Evolutionary conservation across 1,140 invertebrate species (phyloP).

Genomic region (Ylistrum balloti): DNA sequence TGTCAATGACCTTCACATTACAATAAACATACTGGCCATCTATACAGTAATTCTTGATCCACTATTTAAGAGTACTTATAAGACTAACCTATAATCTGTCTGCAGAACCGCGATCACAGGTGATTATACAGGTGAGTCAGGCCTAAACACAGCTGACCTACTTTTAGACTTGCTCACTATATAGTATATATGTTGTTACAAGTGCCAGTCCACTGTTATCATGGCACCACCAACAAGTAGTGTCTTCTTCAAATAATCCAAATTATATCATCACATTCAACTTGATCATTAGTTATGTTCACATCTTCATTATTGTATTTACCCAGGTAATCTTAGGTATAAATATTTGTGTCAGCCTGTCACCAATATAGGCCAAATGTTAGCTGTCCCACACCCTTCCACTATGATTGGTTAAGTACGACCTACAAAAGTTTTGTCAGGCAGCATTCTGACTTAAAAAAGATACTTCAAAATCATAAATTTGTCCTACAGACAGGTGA

Average conservation of each 20-base stretch:
- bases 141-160: neutral
- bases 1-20: conserved; percentile 15
- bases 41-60: neutral
- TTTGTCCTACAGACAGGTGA: neutral
- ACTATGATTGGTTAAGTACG: neutral
- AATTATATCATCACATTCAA: neutral
- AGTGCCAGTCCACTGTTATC: neutral
- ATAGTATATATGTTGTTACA: neutral
- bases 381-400: neutral
- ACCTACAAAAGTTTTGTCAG: neutral
- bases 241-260: neutral
- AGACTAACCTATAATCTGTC: neutral
- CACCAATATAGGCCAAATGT: neutral
- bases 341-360: neutral
- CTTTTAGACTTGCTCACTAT: neutral
- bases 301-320: too few species aligned
- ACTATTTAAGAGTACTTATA: neutral
- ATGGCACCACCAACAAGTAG: neutral
- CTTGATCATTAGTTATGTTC: neutral
- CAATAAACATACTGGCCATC: neutral
- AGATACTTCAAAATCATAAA: neutral
- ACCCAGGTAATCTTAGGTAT: too few species aligned
- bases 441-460: neutral
- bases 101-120: neutral
- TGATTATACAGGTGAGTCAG: neutral